phyloP scores from a whole-genome alignment of 2,113 vertebrate genomes.

The Etia nguti region DNA sequence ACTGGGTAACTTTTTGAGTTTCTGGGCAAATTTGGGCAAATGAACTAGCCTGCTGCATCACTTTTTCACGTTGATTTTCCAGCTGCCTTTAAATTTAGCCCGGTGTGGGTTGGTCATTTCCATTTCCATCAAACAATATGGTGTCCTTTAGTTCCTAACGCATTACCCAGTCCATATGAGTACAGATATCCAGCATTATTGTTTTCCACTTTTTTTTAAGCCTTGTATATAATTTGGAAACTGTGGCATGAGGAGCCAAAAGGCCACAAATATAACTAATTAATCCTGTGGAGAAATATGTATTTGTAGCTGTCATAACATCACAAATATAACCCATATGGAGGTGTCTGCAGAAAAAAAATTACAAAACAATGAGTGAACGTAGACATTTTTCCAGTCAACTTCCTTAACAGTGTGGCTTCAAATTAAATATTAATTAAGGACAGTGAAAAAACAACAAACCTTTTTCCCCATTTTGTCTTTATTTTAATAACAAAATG shows the following conservation, averaged over 20 bases:
- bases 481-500: slow-evolving; percentile 71
- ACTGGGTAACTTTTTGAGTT: too few relatives aligned
- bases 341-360: neutral
- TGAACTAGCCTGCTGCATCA: too few relatives aligned
- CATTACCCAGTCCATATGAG: neutral
- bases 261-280: neutral
- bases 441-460: neutral
- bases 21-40: too few relatives aligned
- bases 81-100: neutral
- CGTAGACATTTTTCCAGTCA: neutral
- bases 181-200: neutral
- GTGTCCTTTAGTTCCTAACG: neutral
- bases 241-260: neutral
- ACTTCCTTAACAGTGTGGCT: neutral
- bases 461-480: slow-evolving; percentile 28
- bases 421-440: neutral
- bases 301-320: neutral
- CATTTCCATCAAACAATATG: neutral
- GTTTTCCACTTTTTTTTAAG: neutral
- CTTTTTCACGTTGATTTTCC: too few relatives aligned
- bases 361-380: neutral
- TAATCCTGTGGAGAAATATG: neutral
- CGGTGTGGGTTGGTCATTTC: neutral
- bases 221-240: neutral
- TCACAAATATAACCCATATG: neutral